Percentiles rank a stretch among this genome's conserved stretches.
Conservation (phyloP, 2,888 invertebrate genomes). For the Drosophila histrio region DNA sequence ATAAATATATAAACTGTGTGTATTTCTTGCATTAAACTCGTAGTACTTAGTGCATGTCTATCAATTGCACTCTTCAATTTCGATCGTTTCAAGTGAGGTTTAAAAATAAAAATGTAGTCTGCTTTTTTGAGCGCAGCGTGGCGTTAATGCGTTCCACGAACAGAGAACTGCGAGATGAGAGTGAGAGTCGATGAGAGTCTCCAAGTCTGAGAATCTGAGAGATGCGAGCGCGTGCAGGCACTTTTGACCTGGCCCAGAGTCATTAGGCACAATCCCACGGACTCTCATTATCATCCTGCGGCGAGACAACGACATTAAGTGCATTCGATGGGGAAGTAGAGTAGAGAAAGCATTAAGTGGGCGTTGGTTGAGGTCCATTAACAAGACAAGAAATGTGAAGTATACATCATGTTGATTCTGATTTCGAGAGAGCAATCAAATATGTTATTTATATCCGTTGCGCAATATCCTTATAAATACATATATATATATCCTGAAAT, state of each 20-base stretch:
- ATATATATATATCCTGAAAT: constrained; percentile 15
- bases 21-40: neutral
- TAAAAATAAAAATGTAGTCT: constrained; percentile 23
- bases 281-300: constrained; percentile 62
- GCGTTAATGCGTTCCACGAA: constrained; percentile 56
- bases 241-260: constrained; percentile 37
- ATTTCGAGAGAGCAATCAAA: constrained; percentile 49
- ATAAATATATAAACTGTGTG: neutral
- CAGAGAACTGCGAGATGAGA: neutral
- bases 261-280: constrained; percentile 2
- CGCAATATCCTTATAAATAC: constrained; percentile 34
- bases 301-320: constrained; percentile 53
- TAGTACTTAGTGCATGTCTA: neutral
- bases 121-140: constrained; percentile 66
- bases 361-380: constrained; percentile 48
- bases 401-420: constrained; percentile 12
- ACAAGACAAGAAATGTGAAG: constrained; percentile 9
- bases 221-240: constrained; percentile 63
- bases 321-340: neutral
- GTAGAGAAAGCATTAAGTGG: constrained; percentile 33
- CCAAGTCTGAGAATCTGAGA: neutral
- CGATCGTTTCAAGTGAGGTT: neutral
- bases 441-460: constrained; percentile 76
- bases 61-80: constrained; percentile 2
- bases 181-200: neutral